Base-by-base conservation (phyloP, 2,888 invertebrate species). In the Melanophora roralis region DNA sequence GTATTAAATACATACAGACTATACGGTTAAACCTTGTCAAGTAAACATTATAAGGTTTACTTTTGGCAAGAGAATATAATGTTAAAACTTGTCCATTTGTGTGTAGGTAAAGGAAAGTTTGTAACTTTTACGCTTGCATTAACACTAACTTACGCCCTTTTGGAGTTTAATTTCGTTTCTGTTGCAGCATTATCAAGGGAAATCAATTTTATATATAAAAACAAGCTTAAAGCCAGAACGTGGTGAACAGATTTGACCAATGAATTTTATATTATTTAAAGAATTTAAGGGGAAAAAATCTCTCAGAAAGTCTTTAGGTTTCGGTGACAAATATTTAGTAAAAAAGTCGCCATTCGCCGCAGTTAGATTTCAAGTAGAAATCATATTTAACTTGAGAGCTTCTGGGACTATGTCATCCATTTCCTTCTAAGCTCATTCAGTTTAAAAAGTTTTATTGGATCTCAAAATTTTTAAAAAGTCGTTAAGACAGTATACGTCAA, bases 91-190 rank as follows among this genome's bases (percentile, higher is more conserved):
- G 51, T n/a, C n/a, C n/a, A n/a, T n/a, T n/a, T 27, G 49, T 51
- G 12, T 27, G 27, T 14, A 27, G 23, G 51, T 36, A 34, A 34
- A 6, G 34, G 5, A 34, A 11, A 36, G 36, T 21, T 55, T 55
- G 36, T 19, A 40, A 38, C 53, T 19, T 59, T 49, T 49, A 49
- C 47, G 34, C 47, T 49, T 27, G 40, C 32, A 23, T 60, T 60
- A 40, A 53, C 40, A 68, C 43, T 62, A 72, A 67, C 55, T 34
- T 51, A 76, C 72, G 62, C 67, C 76, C 45, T 60, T 80, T 76
- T 68, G 62, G 64, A 60, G 72, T 57, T 55, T 23, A 40, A 34
- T 12, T 5, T 14, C 36, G 2, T 47, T 47, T 12, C 34, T 19
- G 6, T 36, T 34, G 19, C 47, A n/a, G 49, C 65, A 32, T 21